Base-by-base conservation (phyloP, 1,140 invertebrate species). In the Bombus sylvicola region DNA sequence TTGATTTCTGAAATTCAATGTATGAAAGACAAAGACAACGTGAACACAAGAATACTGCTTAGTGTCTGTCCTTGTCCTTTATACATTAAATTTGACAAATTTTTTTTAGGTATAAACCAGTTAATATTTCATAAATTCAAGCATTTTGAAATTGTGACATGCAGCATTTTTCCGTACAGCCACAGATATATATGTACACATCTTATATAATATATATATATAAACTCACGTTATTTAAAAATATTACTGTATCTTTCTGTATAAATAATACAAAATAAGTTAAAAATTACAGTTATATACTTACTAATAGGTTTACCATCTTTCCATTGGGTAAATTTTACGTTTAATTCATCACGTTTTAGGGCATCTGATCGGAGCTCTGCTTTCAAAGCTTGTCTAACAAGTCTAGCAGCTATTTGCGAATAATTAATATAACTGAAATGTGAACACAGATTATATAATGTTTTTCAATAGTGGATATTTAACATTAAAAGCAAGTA, bases 361-460 rank as follows among this genome's bases (percentile, higher is more conserved):
- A 96, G 91, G 68, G 98, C 98, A 77, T 98, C 98, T 28, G 95
- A 95, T 91, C 95, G 96, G 0, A 97, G 87, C 59, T 98, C 97
- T 1, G 96, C 91, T 94, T 98, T 98, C 82, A 99, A 93, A 34
- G 97, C 96, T 92, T 97, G 95, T 41, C 98, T 96, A 71, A 99
- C 95, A 59, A 98, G 94, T 93, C 96, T 97, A 22, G 98, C 98
- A 91, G 98, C 98, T 93, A 99, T 98, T 93, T 97, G 97, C 43
- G 98, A 99, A 94, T 98, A 99, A 95, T 98, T 98, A 94, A 99
- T 98, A 95, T 99, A 99, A 96, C 98, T 99, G 92, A 88, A 96
- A 96, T 83, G 88, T 86, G 76, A 87, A 79, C 34, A 37, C 4
- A 68, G 53, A 47, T 77, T 83, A 77, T 57, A 68, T 62, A 83